Evolutionary conservation across 2,113 vertebrate genomes (phyloP).

Genomic region (Cynoglossus semilaevis): DNA sequence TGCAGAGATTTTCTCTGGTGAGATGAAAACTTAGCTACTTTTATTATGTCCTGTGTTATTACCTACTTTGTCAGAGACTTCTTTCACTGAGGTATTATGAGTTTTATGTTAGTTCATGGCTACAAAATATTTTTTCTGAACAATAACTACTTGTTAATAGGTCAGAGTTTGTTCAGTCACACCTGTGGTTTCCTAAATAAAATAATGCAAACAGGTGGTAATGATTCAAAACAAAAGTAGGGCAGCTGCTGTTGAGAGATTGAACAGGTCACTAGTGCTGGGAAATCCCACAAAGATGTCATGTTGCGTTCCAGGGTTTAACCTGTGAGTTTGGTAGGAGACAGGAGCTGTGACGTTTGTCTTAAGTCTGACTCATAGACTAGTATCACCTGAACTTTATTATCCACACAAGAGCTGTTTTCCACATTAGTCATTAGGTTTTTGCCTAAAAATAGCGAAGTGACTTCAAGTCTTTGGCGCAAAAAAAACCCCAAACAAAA

Average conservation of each 20-base stretch:
- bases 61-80: not conserved
- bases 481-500: too few relatives aligned
- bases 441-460: too few relatives aligned
- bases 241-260: constrained; percentile 36
- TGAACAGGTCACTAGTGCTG: constrained; percentile 10
- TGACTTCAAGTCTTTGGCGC: too few relatives aligned
- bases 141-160: too few relatives aligned
- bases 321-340: constrained; percentile 4
- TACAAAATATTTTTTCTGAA: too few relatives aligned
- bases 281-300: constrained; percentile 41
- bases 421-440: too few relatives aligned
- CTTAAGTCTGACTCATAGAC: too few relatives aligned
- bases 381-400: too few relatives aligned
- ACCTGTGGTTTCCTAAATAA: constrained; percentile 19
- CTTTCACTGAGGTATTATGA: not conserved
- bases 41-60: not conserved
- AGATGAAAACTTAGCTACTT: constrained; percentile 51
- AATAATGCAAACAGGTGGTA: not conserved
- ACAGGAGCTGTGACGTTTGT: too few relatives aligned
- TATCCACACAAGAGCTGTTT: too few relatives aligned
- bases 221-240: constrained; percentile 12
- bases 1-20: constrained; percentile 97
- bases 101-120: not conserved
- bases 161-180: constrained; percentile 27
- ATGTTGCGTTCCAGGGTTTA: constrained; percentile 20